phyloP scores from a whole-genome alignment of 92 coral and sea anemone species.

The Palythoa caribaeorum region DNA sequence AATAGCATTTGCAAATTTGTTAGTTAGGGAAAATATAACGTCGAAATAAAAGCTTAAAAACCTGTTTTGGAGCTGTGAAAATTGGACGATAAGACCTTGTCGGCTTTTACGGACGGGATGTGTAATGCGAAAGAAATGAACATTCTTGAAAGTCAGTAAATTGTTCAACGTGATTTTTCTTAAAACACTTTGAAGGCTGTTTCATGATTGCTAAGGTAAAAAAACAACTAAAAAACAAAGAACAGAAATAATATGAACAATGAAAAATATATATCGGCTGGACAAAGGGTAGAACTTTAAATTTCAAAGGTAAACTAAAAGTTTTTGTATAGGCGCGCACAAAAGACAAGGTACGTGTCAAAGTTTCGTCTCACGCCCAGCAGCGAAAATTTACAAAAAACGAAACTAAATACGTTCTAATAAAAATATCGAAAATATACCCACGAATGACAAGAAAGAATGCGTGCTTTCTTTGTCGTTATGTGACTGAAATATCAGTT shows the following conservation, averaged over 20 bases:
- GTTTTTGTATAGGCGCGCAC: background rate
- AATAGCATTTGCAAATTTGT: conserved; percentile 79
- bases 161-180: background rate
- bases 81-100: conserved; percentile 36
- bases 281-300: background rate
- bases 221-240: background rate
- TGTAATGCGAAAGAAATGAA: background rate
- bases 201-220: conserved; percentile 4
- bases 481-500: background rate
- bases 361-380: background rate
- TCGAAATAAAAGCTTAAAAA: conserved; percentile 62
- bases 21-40: conserved; percentile 67
- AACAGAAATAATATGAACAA: background rate
- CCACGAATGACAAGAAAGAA: background rate
- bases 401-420: background rate
- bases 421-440: background rate
- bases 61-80: conserved; percentile 42
- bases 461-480: background rate
- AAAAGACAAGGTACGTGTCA: background rate
- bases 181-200: background rate
- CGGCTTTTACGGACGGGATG: background rate
- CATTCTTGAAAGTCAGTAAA: background rate
- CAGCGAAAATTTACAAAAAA: no score
- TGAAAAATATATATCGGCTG: background rate
- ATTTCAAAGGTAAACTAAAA: background rate